Base-by-base conservation (phyloP, 2,113 vertebrate genomes). In the Fukomys damarensis region DNA sequence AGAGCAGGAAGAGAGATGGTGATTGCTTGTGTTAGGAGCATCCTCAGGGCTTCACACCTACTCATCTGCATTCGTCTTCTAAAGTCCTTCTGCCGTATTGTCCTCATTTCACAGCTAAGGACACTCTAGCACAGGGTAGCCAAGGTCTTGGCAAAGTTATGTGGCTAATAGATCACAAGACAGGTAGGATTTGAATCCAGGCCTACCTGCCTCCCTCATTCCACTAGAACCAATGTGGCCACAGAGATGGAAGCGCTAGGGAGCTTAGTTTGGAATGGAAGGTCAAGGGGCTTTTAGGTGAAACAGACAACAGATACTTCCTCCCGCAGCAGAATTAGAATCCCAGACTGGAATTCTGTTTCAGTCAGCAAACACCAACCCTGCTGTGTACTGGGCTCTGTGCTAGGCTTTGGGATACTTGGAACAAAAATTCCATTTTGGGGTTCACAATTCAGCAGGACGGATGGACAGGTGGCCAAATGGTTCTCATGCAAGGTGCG, bases 401-500 rank as follows among this genome's bases (percentile, higher is more conserved):
- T 24, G 11, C 26, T 52, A 35, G 65, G 43, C 3, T 0, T 1
- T 63, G 41, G 35, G 26, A 35, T 56, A 12, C 22, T 10, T 8
- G 35, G 20, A 52, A 46, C 1, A 54, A 85, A 77, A 83, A 10
- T 19, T 61, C 13, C 3, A 5, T 22, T 2, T 19, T 63, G 35
- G 3, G 7, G 1, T 38, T 87, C 82, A 9, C 0, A 72, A 20
- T 49, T 22, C 43, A 4, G n/a, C 28, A 46, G 43, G 30, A 61
- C 52, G 72, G 91, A 70, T 12, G 1, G 41, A 16, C 7, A n/a
- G 0, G 2, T 43, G 26, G 30, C 20, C 24, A 49, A 32, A 54
- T 3, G 7, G 7, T 95, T 96, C 59, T 81, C 16, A 35, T 16
- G 10, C 0, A 30, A 83, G 49, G 14, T 10, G 1, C 0, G 0